A percentile compares a stretch with the other conserved stretches of the same genome.
These are phyloP conservation scores for Heliopora coerulea DNA, from an alignment of 92 coral and sea anemone species.

Conservation along the genomic window DNA sequence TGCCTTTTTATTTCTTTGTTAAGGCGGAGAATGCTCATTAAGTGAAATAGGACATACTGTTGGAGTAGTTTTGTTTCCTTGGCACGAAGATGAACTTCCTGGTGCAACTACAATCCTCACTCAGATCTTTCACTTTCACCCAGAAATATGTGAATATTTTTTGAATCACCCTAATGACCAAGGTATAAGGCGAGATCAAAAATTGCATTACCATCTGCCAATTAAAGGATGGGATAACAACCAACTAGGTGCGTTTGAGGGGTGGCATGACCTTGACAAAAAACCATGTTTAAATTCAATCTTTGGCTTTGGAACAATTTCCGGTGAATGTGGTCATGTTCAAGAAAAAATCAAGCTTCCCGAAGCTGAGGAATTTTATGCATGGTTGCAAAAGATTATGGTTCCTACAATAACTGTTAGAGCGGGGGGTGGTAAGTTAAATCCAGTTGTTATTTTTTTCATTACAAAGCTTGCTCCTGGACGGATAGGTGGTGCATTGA, in stretches of 20 bases:
- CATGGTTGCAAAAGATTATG: slow-evolving; percentile 35
- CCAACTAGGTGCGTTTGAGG: background rate
- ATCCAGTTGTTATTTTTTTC: slow-evolving; percentile 28
- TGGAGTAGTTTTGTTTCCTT: slow-evolving; percentile 30
- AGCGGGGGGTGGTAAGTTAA: slow-evolving; percentile 15
- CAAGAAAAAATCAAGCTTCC: background rate
- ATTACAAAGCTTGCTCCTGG: slow-evolving; percentile 35
- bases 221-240: background rate
- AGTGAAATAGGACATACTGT: slow-evolving; percentile 12
- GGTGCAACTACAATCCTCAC: background rate
- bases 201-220: slow-evolving; percentile 11
- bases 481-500: slow-evolving; percentile 32
- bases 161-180: background rate
- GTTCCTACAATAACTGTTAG: slow-evolving; percentile 2
- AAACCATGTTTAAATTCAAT: slow-evolving; percentile 27
- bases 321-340: background rate
- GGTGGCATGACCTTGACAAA: slow-evolving; percentile 18
- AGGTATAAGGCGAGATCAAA: background rate
- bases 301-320: slow-evolving; percentile 4
- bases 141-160: slow-evolving; percentile 18
- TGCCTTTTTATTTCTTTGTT: background rate
- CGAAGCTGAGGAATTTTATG: background rate
- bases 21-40: slow-evolving; percentile 19
- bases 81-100: slow-evolving; percentile 22
- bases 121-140: slow-evolving; percentile 22